Evolutionary conservation across 2,797 vertebrate species (phyloP).

Genomic region (Catostomus latipinnis): DNA sequence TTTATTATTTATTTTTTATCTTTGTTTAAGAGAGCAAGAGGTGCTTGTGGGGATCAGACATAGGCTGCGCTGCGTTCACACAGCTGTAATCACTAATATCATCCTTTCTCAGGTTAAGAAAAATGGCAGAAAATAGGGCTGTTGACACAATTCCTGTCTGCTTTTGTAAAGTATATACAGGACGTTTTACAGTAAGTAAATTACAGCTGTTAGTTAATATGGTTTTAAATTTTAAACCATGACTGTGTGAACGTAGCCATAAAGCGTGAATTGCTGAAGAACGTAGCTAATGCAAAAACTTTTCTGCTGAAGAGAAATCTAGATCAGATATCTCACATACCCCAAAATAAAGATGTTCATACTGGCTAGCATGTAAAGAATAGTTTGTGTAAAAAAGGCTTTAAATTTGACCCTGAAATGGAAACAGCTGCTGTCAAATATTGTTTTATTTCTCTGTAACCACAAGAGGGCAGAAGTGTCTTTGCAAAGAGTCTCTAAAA

Average conservation of each 20-base stretch:
- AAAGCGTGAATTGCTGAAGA: too few species aligned
- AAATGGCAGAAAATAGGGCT: too few species aligned
- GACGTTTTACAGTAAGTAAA: too few species aligned
- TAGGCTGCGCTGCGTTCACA: too few species aligned
- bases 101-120: too few species aligned
- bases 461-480: slow-evolving; percentile 78
- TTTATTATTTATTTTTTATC: slow-evolving; percentile 5
- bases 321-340: slow-evolving; percentile 8
- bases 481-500: slow-evolving; percentile 50
- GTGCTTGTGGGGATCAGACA: background rate
- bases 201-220: too few species aligned
- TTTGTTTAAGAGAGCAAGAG: background rate
- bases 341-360: background rate
- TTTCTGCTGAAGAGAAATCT: background rate
- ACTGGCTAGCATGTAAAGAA: slow-evolving; percentile 28
- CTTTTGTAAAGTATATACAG: too few species aligned
- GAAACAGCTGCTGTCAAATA: slow-evolving; percentile 36
- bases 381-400: slow-evolving; percentile 18
- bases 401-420: slow-evolving; percentile 1
- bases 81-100: too few species aligned
- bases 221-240: too few species aligned
- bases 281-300: background rate
- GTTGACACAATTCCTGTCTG: too few species aligned
- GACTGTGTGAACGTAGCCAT: too few species aligned
- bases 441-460: slow-evolving; percentile 46